Evolutionary conservation across 2,113 vertebrate species (phyloP).

Genomic region (Epinephelus moara): DNA sequence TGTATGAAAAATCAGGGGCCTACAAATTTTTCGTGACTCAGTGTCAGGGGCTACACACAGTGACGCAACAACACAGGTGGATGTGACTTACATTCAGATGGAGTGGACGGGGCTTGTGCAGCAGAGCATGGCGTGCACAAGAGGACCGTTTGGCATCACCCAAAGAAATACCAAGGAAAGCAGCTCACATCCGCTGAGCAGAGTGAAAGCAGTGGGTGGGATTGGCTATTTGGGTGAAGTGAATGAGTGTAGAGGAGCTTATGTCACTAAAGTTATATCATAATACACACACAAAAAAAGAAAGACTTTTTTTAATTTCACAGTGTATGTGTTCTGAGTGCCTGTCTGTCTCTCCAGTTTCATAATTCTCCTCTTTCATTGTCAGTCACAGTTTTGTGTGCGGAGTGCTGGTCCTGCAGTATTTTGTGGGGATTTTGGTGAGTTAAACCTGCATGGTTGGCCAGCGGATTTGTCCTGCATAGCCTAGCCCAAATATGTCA

Average conservation of each 20-base stretch:
- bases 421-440: slow-evolving; percentile 23
- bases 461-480: slow-evolving; percentile 30
- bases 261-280: slow-evolving; percentile 39
- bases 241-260: slow-evolving; percentile 19
- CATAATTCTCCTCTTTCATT: neutral
- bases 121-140: neutral
- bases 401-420: neutral
- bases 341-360: neutral
- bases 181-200: slow-evolving; percentile 18
- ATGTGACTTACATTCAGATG: slow-evolving; percentile 7
- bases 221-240: slow-evolving; percentile 11
- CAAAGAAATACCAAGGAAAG: slow-evolving; percentile 30
- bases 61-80: slow-evolving; percentile 47
- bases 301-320: slow-evolving; percentile 23
- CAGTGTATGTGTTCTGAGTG: neutral
- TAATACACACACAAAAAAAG: slow-evolving; percentile 13
- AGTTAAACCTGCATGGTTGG: slow-evolving; percentile 41
- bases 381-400: slow-evolving; percentile 1
- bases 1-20: neutral
- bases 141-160: neutral
- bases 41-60: neutral
- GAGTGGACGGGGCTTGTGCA: neutral
- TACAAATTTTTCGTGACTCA: neutral
- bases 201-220: slow-evolving; percentile 23
- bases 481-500: slow-evolving; percentile 71